These are phyloP conservation scores for Heliocidaris erythrogramma DNA, from an alignment of 35 echinoderm and acorn worm genomes.

Conservation along the genomic window DNA sequence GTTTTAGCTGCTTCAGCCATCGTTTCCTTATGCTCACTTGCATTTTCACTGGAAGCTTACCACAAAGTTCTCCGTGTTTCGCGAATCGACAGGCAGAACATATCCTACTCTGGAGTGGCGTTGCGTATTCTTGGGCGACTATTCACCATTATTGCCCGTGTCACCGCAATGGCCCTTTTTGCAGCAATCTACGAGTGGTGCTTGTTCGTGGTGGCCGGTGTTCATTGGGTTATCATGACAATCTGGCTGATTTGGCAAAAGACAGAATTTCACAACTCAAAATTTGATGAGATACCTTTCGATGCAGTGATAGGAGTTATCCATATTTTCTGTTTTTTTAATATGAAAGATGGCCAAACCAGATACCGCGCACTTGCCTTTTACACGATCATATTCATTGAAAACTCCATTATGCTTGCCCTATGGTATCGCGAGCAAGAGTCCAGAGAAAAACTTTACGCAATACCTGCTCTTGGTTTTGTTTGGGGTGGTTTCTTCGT, in stretches of 20 bases:
- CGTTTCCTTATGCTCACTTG: conserved; percentile 61
- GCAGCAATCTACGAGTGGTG: conserved; percentile 71
- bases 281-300: conserved; percentile 69
- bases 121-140: conserved; percentile 68
- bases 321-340: conserved; percentile 90
- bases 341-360: conserved; percentile 87
- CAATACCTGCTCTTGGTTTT: conserved; percentile 66
- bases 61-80: conserved; percentile 85
- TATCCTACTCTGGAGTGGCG: conserved; percentile 61
- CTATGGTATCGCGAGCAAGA: conserved; percentile 75
- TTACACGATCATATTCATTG: conserved; percentile 73
- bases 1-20: conserved; percentile 67
- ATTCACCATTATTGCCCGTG: conserved; percentile 73
- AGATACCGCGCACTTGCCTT: conserved; percentile 55
- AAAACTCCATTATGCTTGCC: conserved; percentile 70
- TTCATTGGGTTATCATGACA: conserved; percentile 79
- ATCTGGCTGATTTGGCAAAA: conserved; percentile 73
- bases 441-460: conserved; percentile 48
- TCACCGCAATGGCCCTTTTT: conserved; percentile 77
- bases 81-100: conserved; percentile 66
- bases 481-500: conserved; percentile 79
- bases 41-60: conserved; percentile 83
- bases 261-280: conserved; percentile 67
- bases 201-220: conserved; percentile 55
- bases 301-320: conserved; percentile 74